Evolutionary conservation across 2,797 vertebrate genomes (phyloP).

Genomic region (Phrynocephalus vlangalii): DNA sequence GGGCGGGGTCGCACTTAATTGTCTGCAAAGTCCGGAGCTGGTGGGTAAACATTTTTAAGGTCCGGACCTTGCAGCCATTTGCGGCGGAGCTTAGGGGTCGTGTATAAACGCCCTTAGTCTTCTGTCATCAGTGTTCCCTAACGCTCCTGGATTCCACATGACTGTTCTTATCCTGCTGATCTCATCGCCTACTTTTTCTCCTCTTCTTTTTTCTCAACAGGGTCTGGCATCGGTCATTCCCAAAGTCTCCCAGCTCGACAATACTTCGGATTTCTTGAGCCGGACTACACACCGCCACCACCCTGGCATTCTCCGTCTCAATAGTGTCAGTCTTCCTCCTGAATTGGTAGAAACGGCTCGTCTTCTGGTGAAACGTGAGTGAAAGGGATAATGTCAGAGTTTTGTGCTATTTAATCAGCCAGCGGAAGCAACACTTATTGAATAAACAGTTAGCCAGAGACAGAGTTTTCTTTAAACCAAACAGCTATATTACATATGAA

Average conservation of each 20-base stretch:
- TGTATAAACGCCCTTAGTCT: too few species aligned
- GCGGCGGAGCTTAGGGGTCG: too few species aligned
- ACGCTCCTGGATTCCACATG: not conserved
- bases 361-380: constrained; percentile 80
- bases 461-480: too few species aligned
- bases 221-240: constrained; percentile 71
- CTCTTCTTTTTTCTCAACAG: constrained; percentile 62
- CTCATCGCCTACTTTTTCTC: not conserved
- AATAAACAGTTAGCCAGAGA: too few species aligned
- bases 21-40: too few species aligned
- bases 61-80: too few species aligned
- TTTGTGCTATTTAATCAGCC: too few species aligned
- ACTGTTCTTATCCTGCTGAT: not conserved
- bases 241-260: constrained; percentile 71
- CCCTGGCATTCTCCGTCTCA: constrained; percentile 84
- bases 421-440: too few species aligned
- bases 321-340: constrained; percentile 78
- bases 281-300: constrained; percentile 82
- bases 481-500: too few species aligned
- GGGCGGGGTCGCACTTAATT: too few species aligned
- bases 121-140: not conserved
- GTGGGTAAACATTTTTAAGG: too few species aligned
- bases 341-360: constrained; percentile 77
- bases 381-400: not conserved
- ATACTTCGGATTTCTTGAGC: constrained; percentile 77